These are phyloP conservation scores for Melanotaenia trifasciata DNA, from an alignment of 2,797 vertebrate genomes.

Conservation along the genomic window DNA sequence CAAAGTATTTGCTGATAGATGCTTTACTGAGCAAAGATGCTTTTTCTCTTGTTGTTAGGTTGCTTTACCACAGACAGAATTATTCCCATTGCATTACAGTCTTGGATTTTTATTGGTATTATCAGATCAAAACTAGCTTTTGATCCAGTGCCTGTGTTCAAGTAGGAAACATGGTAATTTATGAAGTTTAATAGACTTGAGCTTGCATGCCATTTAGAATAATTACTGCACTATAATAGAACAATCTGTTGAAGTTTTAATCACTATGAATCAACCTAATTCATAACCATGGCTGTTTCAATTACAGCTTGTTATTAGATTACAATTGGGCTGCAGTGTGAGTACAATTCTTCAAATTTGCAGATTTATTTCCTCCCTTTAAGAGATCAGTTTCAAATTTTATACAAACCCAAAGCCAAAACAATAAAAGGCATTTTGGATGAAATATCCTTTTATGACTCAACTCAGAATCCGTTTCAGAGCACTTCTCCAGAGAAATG, in stretches of 20 bases:
- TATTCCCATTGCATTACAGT: background rate
- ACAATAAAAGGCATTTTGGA: constrained; percentile 6
- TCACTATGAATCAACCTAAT: constrained; percentile 42
- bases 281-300: constrained; percentile 18
- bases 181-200: constrained; percentile 4
- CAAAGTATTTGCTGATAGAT: background rate
- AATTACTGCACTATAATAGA: constrained; percentile 42
- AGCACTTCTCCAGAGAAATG: constrained; percentile 2
- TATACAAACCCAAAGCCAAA: constrained; percentile 24
- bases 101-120: constrained; percentile 1
- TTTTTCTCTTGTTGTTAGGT: background rate
- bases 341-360: constrained; percentile 6
- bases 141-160: constrained; percentile 26
- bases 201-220: constrained; percentile 44
- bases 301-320: constrained; percentile 38
- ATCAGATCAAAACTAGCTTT: constrained; percentile 2
- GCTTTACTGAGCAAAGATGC: background rate
- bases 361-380: constrained; percentile 6
- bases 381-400: constrained; percentile 1
- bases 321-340: constrained; percentile 2
- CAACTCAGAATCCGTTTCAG: constrained; percentile 25
- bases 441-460: constrained; percentile 18
- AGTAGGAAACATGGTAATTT: constrained; percentile 33
- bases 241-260: constrained; percentile 36
- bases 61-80: background rate